phyloP scores from a whole-genome alignment of 2,113 vertebrate species.

The Colaptes auratus region DNA sequence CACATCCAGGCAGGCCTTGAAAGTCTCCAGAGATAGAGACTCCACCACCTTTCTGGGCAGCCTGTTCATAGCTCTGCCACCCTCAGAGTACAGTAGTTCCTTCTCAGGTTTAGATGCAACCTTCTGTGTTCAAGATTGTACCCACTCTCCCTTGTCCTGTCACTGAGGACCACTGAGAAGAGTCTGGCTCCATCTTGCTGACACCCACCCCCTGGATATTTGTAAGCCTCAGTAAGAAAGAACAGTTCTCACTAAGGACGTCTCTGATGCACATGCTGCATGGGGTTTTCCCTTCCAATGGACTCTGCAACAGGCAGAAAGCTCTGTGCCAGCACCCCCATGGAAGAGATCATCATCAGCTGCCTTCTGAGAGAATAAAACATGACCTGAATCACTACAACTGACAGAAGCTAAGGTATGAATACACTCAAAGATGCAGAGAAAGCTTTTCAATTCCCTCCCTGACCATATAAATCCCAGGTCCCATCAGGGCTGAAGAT shows the following conservation, averaged over 20 bases:
- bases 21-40: too few relatives aligned
- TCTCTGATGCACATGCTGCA: background rate
- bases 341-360: background rate
- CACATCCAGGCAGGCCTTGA: too few relatives aligned
- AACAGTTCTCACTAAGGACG: background rate
- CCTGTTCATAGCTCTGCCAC: too few relatives aligned
- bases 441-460: background rate
- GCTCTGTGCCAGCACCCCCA: background rate
- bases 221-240: background rate
- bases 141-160: too few relatives aligned
- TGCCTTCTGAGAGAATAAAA: background rate
- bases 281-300: background rate
- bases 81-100: too few relatives aligned
- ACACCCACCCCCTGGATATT: too few relatives aligned
- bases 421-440: background rate
- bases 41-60: too few relatives aligned
- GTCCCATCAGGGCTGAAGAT: background rate
- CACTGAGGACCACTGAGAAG: too few relatives aligned
- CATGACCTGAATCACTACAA: background rate
- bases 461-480: background rate
- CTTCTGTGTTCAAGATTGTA: too few relatives aligned
- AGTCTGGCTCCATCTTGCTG: too few relatives aligned
- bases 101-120: too few relatives aligned
- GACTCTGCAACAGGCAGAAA: background rate
- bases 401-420: background rate